These are phyloP conservation scores for Neocloeon triangulifer DNA, from an alignment of 1,140 invertebrate genomes.

Conservation along the genomic window DNA sequence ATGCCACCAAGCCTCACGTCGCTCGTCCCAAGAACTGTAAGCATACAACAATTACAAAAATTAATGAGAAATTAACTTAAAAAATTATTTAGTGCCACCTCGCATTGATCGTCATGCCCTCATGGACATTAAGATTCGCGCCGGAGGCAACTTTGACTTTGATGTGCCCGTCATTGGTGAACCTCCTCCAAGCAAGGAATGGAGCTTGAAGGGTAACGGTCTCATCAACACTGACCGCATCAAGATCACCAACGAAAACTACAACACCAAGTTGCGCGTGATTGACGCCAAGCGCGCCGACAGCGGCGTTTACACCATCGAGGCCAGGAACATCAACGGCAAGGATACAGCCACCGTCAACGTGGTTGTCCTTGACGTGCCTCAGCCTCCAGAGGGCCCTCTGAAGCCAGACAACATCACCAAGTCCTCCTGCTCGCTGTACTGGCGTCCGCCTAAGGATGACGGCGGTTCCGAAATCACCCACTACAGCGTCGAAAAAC, in stretches of 20 bases:
- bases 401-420: conserved; percentile 59
- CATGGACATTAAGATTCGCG: conserved; percentile 75
- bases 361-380: conserved; percentile 67
- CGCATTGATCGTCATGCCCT: conserved; percentile 87
- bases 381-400: conserved; percentile 70
- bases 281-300: conserved; percentile 75
- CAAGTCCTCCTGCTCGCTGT: conserved; percentile 55
- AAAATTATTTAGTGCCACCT: conserved; percentile 50
- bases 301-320: conserved; percentile 70
- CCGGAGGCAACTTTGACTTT: conserved; percentile 81
- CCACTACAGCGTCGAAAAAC: conserved; percentile 84
- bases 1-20: conserved; percentile 64
- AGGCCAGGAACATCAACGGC: conserved; percentile 80
- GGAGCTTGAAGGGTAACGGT: conserved; percentile 61
- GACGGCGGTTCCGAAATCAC: conserved; percentile 79
- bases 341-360: conserved; percentile 68
- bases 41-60: conserved; percentile 9
- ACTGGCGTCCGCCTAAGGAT: conserved; percentile 77
- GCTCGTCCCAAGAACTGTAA: conserved; percentile 77
- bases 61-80: too few relatives aligned
- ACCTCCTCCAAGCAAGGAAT: conserved; percentile 81
- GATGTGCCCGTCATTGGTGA: conserved; percentile 86
- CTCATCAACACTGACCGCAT: conserved; percentile 60
- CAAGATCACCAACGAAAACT: conserved; percentile 63
- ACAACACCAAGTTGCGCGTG: conserved; percentile 68